Conservation (phyloP, 1,140 invertebrate genomes). For the Megalonaias nervosa region DNA sequence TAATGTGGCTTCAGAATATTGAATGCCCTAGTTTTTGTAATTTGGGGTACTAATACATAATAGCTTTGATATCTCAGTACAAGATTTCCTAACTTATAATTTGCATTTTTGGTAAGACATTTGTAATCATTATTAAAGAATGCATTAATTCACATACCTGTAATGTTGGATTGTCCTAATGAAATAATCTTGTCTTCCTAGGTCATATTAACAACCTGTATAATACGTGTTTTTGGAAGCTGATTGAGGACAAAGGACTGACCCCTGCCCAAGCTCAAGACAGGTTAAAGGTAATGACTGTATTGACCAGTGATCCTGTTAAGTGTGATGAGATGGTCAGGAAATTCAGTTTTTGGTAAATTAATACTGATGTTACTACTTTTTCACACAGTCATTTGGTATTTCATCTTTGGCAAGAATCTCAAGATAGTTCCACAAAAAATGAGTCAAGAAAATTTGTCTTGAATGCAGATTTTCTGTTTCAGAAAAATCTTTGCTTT, state of each 20-base stretch:
- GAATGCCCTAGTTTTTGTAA: too few species aligned
- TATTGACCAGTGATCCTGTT: background rate
- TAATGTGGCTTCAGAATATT: too few species aligned
- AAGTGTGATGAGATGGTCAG: background rate
- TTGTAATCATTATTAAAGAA: too few species aligned
- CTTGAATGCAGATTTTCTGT: background rate
- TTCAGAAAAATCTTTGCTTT: too few species aligned
- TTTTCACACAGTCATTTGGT: background rate
- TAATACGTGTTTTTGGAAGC: conserved; percentile 96
- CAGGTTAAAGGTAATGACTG: conserved; percentile 76
- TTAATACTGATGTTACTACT: too few species aligned
- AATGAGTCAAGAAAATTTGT: background rate
- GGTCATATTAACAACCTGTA: conserved; percentile 97
- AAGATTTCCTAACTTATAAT: too few species aligned
- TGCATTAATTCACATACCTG: background rate
- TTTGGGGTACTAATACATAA: too few species aligned
- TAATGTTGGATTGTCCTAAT: background rate
- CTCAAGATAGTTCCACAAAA: background rate
- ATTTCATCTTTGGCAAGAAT: background rate
- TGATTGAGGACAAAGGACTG: conserved; percentile 85
- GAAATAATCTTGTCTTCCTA: conserved; percentile 33
- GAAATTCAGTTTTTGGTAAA: too few species aligned
- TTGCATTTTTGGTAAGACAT: too few species aligned
- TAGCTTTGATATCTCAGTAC: too few species aligned
- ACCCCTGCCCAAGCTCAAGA: conserved; percentile 85